Percentiles rank a stretch among this genome's conserved stretches.
These are phyloP conservation scores for Cepphus grylle DNA, from an alignment of 2,113 vertebrate genomes.

Conservation along the genomic window DNA sequence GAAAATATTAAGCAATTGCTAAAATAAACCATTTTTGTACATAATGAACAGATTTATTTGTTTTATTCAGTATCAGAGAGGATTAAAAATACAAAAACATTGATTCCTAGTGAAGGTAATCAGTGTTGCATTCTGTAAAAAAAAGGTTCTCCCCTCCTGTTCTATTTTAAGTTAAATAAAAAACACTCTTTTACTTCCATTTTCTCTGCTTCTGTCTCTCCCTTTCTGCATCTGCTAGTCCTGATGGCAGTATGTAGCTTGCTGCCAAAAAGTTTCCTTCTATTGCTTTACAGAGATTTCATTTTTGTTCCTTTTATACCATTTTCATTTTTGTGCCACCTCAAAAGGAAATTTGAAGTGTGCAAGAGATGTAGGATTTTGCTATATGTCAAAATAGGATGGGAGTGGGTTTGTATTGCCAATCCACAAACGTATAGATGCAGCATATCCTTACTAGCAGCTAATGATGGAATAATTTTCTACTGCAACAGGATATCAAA, in stretches of 20 bases:
- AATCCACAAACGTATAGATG: not conserved
- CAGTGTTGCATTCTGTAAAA: not conserved
- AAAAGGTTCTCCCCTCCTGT: not conserved
- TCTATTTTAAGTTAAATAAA: not conserved
- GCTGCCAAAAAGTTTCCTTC: not conserved
- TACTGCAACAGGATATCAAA: not conserved
- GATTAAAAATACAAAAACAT: not conserved
- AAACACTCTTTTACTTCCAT: not conserved
- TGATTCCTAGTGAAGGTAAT: not conserved
- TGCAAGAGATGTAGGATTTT: not conserved
- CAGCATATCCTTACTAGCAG: not conserved
- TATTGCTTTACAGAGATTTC: not conserved
- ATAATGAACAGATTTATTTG: slow-evolving; percentile 49
- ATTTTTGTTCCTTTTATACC: not conserved
- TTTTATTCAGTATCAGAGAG: slow-evolving; percentile 19
- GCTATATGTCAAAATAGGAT: not conserved
- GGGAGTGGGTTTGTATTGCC: not conserved
- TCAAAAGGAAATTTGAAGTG: not conserved
- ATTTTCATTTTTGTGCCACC: not conserved
- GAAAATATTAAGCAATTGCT: not conserved
- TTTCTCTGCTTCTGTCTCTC: slow-evolving; percentile 5
- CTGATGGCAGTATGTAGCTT: not conserved
- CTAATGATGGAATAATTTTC: not conserved
- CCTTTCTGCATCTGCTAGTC: slow-evolving; percentile 11
- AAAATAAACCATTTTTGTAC: not conserved